Evolutionary conservation across 2,113 vertebrate species (phyloP), one percentile per base, ranked within the genome.

Genomic region (Apodemus sylvaticus): DNA sequence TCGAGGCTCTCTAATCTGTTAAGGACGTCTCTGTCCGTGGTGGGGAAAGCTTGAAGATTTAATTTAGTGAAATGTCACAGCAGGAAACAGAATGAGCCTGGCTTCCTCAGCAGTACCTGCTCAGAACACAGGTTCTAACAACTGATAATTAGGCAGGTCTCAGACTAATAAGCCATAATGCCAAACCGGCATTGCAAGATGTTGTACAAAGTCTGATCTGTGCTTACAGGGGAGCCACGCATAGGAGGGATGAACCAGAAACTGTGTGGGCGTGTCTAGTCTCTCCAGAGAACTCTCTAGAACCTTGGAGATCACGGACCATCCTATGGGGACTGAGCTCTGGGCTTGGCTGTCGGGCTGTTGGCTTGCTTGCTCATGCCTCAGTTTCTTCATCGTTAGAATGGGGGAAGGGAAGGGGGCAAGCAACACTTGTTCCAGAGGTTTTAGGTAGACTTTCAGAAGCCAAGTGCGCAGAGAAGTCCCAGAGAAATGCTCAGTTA

Each of bases 231-330:
- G 22, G 77, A n/a, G 3, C 70, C 12, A 1, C 66, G 64, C 3
- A 0, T 0, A 1, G 14, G 36, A 60, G 22, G 9, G 7, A 19
- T 0, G 0, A 4, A 0, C 24, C 36, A 3, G n/a, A 0, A 86
- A 0, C 5, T 0, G 11, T 4, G 0, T 2, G 3, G 17, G 1
- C 0, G 1, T 10, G 6, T 5, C 0, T 16, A 0, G 8, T 14
- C 34, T 70, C 26, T 4, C 31, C 24, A 9, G 29, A 12, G 26
- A 3, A 53, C 12, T 13, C 34, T 42, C 45, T 11, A 5, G 60
- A 6, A 19, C 6, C 39, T 31, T 55, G 3, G 17, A 0, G 0
- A 3, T 22, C 74, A 34, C 13, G 10, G 48, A n/a, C 45, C 10
- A 70, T n/a, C 60, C 7, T 34, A 22, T 26, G 74, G 13, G 20